These are phyloP conservation scores for Glyptemys insculpta DNA, from an alignment of 2,797 vertebrate genomes.

Conservation along the genomic window DNA sequence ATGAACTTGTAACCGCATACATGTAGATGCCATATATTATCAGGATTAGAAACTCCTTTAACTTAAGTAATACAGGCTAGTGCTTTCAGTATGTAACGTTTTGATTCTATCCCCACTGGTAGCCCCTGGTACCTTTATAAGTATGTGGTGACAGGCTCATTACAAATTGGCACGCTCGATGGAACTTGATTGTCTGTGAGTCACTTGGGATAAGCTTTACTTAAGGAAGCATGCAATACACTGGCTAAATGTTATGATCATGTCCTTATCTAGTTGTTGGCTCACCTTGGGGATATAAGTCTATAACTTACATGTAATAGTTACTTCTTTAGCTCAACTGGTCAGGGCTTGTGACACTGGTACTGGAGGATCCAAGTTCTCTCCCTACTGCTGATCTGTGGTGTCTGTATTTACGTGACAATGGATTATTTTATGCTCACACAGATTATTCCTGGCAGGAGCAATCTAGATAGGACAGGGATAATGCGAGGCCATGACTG, in stretches of 20 bases:
- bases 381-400: neutral
- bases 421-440: neutral
- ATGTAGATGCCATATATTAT: neutral
- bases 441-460: neutral
- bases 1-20: conserved; percentile 15
- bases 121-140: conserved; percentile 40
- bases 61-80: neutral
- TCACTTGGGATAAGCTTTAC: conserved; percentile 42
- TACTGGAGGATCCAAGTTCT: neutral
- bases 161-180: conserved; percentile 14
- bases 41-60: conserved; percentile 27
- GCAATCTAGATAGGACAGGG: neutral
- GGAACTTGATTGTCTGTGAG: conserved; percentile 42
- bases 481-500: neutral
- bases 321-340: neutral
- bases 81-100: conserved; percentile 22
- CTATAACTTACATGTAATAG: neutral
- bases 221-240: conserved; percentile 11
- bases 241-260: neutral
- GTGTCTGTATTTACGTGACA: neutral
- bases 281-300: neutral
- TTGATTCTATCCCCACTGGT: conserved; percentile 36
- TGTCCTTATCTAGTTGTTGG: neutral
- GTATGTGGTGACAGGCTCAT: conserved; percentile 49
- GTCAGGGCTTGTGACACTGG: neutral